Conservation (phyloP, 2,888 invertebrate genomes). For the Girardia tigrina region DNA sequence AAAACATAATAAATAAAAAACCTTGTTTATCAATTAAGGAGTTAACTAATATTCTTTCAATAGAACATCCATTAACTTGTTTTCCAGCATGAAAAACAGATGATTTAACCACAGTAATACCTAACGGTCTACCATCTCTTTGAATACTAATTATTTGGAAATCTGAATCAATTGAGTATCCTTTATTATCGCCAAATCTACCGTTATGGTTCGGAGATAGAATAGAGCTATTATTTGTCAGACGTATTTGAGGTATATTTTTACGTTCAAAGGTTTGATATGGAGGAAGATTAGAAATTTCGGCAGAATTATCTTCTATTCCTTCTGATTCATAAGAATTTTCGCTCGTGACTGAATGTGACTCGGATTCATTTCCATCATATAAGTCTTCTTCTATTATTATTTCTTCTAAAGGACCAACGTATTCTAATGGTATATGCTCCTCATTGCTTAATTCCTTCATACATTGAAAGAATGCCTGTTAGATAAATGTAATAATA, state of each 20-base stretch:
- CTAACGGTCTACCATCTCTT: background rate
- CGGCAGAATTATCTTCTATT: too few relatives aligned
- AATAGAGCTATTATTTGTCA: too few relatives aligned
- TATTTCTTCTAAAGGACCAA: background rate
- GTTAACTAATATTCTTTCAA: conserved; percentile 8
- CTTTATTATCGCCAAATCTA: background rate
- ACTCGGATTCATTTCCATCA: too few relatives aligned
- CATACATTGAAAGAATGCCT: background rate
- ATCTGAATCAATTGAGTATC: background rate
- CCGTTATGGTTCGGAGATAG: too few relatives aligned
- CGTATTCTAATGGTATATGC: background rate
- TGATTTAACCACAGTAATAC: background rate
- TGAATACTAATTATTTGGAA: background rate
- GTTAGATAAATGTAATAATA: too few relatives aligned
- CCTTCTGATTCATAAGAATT: too few relatives aligned
- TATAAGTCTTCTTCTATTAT: too few relatives aligned
- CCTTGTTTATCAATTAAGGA: background rate
- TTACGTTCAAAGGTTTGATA: too few relatives aligned
- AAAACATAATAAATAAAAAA: too few relatives aligned
- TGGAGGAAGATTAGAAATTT: background rate
- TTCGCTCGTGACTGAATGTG: too few relatives aligned
- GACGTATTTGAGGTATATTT: too few relatives aligned
- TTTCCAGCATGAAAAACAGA: background rate
- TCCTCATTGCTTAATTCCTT: background rate
- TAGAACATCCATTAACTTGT: background rate